These are phyloP conservation scores for Diachrysia chrysitis DNA, from an alignment of 2,888 invertebrate species.

Conservation along the genomic window DNA sequence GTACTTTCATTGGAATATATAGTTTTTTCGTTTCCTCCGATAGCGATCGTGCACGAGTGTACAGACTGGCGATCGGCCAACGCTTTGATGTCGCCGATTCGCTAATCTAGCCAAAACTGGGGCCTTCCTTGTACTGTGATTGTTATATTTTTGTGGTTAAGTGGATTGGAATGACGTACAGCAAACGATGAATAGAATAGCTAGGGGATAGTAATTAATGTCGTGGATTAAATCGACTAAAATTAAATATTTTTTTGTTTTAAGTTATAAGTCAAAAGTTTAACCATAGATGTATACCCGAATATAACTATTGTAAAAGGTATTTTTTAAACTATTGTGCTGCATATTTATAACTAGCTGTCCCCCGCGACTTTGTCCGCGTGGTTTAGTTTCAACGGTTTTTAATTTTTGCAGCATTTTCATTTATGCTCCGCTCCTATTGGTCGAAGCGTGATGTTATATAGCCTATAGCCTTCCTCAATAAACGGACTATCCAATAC, in stretches of 20 bases:
- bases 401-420: too few species aligned
- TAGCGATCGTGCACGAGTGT: constrained; percentile 47
- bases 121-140: constrained; percentile 32
- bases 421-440: too few species aligned
- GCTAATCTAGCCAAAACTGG: constrained; percentile 58
- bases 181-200: neutral
- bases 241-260: neutral
- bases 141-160: constrained; percentile 33
- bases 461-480: too few species aligned
- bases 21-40: constrained; percentile 29
- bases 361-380: too few species aligned
- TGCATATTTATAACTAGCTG: too few species aligned
- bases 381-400: too few species aligned
- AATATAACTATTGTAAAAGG: too few species aligned
- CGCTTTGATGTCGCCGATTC: constrained; percentile 60
- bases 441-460: too few species aligned
- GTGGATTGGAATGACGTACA: constrained; percentile 34
- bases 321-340: too few species aligned
- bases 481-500: too few species aligned
- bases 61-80: constrained; percentile 57
- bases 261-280: too few species aligned
- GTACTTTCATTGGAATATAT: constrained; percentile 32
- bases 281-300: too few species aligned
- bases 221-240: neutral
- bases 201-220: neutral